These are phyloP conservation scores for Teleogryllus occipitalis DNA, from an alignment of 1,140 invertebrate genomes.

Conservation along the genomic window DNA sequence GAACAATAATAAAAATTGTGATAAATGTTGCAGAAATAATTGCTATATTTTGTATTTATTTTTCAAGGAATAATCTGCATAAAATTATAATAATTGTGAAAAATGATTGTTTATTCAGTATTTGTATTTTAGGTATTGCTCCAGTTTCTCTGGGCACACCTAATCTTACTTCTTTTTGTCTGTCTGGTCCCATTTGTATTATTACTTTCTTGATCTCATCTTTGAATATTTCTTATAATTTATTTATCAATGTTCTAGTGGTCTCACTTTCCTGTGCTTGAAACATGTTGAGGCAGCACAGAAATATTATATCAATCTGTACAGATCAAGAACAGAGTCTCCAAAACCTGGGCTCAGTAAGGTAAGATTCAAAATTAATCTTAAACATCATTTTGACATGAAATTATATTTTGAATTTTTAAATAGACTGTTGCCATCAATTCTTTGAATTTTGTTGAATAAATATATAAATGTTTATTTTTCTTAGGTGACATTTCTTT, in stretches of 20 bases:
- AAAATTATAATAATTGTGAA: no score
- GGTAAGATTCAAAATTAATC: constrained; percentile 2
- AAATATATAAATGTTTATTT: neutral
- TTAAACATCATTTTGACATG: neutral
- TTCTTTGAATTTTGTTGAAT: neutral
- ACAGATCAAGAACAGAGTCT: constrained; percentile 18
- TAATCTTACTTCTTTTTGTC: no score
- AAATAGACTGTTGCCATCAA: neutral
- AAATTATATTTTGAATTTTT: neutral
- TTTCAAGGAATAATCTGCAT: no score
- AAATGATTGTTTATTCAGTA: no score
- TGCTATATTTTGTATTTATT: no score
- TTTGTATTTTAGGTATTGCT: no score
- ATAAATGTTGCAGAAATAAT: no score
- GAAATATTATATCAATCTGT: constrained; percentile 20
- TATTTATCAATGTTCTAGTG: constrained; percentile 8
- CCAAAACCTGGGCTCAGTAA: constrained; percentile 16
- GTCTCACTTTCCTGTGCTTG: constrained; percentile 18
- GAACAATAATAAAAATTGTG: no score
- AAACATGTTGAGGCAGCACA: constrained; percentile 19
- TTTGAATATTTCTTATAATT: constrained; percentile 6
- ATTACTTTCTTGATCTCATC: neutral
- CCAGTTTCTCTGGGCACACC: no score
- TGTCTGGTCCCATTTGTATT: neutral
- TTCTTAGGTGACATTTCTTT: constrained; percentile 11